A percentile compares a stretch with the other conserved stretches of the same genome.
phyloP scores from a whole-genome alignment of 2,888 invertebrate genomes.

The Cotesia congregata region DNA sequence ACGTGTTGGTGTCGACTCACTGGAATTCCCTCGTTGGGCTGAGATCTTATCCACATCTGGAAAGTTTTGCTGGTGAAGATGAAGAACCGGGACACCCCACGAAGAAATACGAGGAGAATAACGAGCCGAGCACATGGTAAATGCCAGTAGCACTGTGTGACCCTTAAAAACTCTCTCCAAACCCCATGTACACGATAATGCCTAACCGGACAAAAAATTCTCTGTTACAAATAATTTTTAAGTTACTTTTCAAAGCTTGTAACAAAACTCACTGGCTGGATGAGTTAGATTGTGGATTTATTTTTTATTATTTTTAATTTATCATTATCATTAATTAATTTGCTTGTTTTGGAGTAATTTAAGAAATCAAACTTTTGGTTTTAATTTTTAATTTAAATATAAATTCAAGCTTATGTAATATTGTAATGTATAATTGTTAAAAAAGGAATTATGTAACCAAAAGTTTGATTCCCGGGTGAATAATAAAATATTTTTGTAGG shows the following conservation, averaged over 20 bases:
- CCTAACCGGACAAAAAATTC: conserved; percentile 15
- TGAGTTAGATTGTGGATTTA: neutral
- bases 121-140: conserved; percentile 28
- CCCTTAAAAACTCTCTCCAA: conserved; percentile 19
- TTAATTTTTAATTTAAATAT: neutral
- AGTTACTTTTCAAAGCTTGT: neutral
- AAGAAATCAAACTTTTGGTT: neutral
- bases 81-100: conserved; percentile 18
- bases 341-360: neutral
- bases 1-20: neutral
- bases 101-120: conserved; percentile 14
- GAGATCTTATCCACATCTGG: neutral
- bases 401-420: conserved; percentile 27
- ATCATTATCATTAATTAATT: neutral
- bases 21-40: neutral
- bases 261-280: neutral
- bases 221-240: conserved; percentile 13
- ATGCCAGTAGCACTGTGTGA: conserved; percentile 29
- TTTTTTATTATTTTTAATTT: neutral
- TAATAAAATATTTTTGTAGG: conserved; percentile 4
- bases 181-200: neutral
- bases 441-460: conserved; percentile 31
- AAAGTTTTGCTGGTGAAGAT: neutral
- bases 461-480: conserved; percentile 16
- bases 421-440: neutral